Base-by-base conservation (phyloP, 2,113 vertebrate species). In the Colinus virginianus region DNA sequence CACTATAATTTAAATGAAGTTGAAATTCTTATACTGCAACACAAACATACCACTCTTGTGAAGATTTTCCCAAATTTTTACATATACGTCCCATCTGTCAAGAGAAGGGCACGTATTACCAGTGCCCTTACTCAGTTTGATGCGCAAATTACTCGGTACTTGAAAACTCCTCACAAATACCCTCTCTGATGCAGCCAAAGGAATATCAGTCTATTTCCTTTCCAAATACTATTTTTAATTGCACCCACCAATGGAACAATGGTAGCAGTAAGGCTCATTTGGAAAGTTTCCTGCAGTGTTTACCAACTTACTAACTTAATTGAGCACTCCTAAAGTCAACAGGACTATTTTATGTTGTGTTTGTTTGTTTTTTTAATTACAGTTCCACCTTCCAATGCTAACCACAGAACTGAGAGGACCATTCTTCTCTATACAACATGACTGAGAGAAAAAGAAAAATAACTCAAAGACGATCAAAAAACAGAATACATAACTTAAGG, bases 141-240 rank as follows among this genome's bases (percentile, higher is more conserved):
- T 32, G n/a, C 30, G 30, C 59, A 78, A 61, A 45, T 34, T 64
- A 74, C 38, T 78, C 58, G 19, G 43, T 48, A 59, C 55, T 40
- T 68, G 53, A 78, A 72, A 78, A 86, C 30, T 36, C 16, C 38
- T 11, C 13, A 25, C 25, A 68, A 26, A 1, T 11, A 3, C 20
- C 3, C 8, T 64, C 38, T 66, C 26, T 28, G 32, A 61, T 15
- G 34, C 15, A 75, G 63, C 7, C 68, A 43, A 64, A 38, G 21
- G 19, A 83, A 55, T 70, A 86, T 28, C 61, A 18, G 28, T 53
- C 56, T 66, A 61, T 56, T 61, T 56, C 19, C 23, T 66, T 94
- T 75, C 67, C 68, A 89, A 94, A 89, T 53, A n/a, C 36, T 55
- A 42, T 68, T 82, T 89, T 92, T 69, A 89, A 67, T 92, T 79